Evolutionary conservation across 2,113 vertebrate species (phyloP).

Genomic region (Corvus hawaiiensis): DNA sequence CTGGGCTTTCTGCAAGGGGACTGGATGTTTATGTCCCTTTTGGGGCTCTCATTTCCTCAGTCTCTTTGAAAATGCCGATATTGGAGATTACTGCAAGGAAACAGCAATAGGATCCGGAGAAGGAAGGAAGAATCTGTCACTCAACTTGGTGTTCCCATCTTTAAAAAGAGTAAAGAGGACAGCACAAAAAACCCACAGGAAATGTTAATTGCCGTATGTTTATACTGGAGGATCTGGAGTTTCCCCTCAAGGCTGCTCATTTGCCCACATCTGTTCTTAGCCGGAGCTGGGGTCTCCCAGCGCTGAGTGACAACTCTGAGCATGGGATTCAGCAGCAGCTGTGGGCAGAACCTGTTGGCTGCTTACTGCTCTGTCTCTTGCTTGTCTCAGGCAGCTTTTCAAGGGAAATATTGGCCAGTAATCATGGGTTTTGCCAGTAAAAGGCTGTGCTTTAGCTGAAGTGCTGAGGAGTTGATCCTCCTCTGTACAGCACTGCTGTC

Average conservation of each 20-base stretch:
- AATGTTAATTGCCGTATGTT: not conserved
- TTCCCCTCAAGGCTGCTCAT: not conserved
- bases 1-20: not conserved
- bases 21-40: not conserved
- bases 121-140: not conserved
- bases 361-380: not conserved
- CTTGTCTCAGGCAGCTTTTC: not conserved
- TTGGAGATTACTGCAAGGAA: not conserved
- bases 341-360: not conserved
- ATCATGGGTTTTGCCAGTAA: not conserved
- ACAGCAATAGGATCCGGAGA: not conserved
- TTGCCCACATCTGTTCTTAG: not conserved
- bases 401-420: not conserved
- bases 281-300: not conserved
- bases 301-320: accelerated
- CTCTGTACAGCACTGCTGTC: not conserved
- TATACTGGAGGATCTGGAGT: not conserved
- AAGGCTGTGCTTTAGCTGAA: not conserved
- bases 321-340: accelerated
- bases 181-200: not conserved
- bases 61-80: slow-evolving; percentile 22
- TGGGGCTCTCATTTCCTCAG: not conserved
- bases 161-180: not conserved
- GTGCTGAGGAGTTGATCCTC: not conserved
- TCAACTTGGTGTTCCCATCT: not conserved